Base-by-base conservation (phyloP, 2,888 invertebrate species). In the Hybos culiciformis region DNA sequence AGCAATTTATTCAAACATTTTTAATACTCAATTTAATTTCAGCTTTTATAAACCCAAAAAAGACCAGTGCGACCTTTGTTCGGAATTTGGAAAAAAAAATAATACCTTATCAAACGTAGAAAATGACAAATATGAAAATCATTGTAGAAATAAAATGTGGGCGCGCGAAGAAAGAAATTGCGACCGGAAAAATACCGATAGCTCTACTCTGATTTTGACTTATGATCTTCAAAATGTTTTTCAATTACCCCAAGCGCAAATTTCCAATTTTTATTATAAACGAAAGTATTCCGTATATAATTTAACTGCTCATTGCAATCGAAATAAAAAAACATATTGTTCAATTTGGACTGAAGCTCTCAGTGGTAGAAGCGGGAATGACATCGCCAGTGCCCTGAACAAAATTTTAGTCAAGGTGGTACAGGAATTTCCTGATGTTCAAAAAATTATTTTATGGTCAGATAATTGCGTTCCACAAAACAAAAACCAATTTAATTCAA, bases 251-350 rank as follows among this genome's bases (percentile, higher is more conserved):
- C 26, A 24, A 39, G 38, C 5, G 5, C 4, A 24, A 17, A 15
- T 17, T 17, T 39, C 29, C 6, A 39, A 11, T 12, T 39, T 39
- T 17, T 24, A 24, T 24, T 24, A 24, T n/a, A 37, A 43, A 39
- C 24, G 23, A 17, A 48, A 46, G 24, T 41, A 42, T 24, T 18
- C 31, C 12, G 8, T 15, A n/a, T 41, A 43, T 18, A 47, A 47
- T 17, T 23, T 47, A 31, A 45, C 47, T 3, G 45, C 37, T 6
- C 36, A 45, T 34, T 47, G 34, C 32, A 45, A 24, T 39, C 14
- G 19, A n/a, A 45, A 47, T 20, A 43, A 38, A 12, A 9, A 26
- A 36, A 31, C 31, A 14, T 31, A 31, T 31, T 31, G 31, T 12
- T n/a, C 31, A 31, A 31, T 31, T 14, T 31, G 5, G 31, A n/a